Base-by-base conservation (phyloP, 2,888 invertebrate genomes). In the Nymphalis polychloros region DNA sequence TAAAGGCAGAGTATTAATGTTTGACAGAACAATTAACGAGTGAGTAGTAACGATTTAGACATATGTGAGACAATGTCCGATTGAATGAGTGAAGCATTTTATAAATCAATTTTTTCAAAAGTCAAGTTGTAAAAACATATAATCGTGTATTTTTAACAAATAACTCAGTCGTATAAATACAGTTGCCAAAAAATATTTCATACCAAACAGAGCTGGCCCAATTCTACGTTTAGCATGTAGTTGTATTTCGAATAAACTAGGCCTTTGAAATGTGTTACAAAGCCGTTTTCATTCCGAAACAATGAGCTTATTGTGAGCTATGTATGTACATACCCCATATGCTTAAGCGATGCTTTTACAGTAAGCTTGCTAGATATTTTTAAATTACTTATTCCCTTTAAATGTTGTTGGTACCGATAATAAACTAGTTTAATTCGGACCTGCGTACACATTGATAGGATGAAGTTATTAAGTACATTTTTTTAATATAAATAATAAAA, bases 221-320 rank as follows among this genome's bases (percentile, higher is more conserved):
- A 47, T 70, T 62, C 47, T 61, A 64, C 50, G 63, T 67, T 35
- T 57, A 62, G 48, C 41, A 41, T 64, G 63, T 66, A 66, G 53
- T 62, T 61, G 64, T 66, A 62, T 72, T 69, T 64, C 67, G 64
- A 71, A 69, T 50, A 72, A 59, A 72, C 65, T 62, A 67, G 69
- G 69, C 67, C 67, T 69, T 67, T 71, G 69, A 67, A 69, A 64
- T 53, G 57, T 66, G 59, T 66, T 66, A 61, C 60, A 71, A 69
- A 67, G 69, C 69, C 65, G 63, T 59, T 67, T 60, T 55, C 67
- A 59, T 67, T 69, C 57, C 59, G 53, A 64, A 67, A 71, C 67
- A 69, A 71, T 71, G 64, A 69, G 69, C 53, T 64, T 59, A 62
- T 69, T 71, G 57, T 69, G 46, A n/a, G 20, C 52, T 8, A 27